Base-by-base conservation (phyloP, 2,113 vertebrate species). In the Trematomus loennbergii region DNA sequence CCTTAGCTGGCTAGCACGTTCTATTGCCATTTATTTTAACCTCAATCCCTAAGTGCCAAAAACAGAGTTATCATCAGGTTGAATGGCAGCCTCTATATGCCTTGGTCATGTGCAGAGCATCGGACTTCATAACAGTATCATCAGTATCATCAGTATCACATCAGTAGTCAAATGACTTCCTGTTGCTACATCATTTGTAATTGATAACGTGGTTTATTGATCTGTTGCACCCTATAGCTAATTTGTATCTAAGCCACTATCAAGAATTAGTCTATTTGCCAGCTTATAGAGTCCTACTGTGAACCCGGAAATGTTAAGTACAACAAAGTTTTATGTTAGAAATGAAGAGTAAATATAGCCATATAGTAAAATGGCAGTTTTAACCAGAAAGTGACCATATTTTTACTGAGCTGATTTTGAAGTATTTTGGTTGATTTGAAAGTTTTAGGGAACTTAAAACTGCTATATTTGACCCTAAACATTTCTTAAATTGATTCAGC, bases 11-110 rank as follows among this genome's bases (percentile, higher is more conserved):
- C 25, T 7, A 50, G 45, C 83, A 45, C 61, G 65, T 45, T 12
- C 22, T 72, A 1, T 55, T 78, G 76, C 70, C 7, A 9, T 58
- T 36, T 50, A 22, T 78, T 4, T 81, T 69, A 71, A 54, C 40
- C 67, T 20, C 13, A 75, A 12, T 91, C 71, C 82, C 57, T 29
- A 87, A 85, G 86, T 91, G 82, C 83, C 83, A 86, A 89, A 87
- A 76, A 22, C 33, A 46, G 69, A 40, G 43, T 68, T 66, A 79
- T 81, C 57, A 60, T 68, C 64, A 57, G 50, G 53, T 77, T 36
- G 33, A 68, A 68, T 13, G 60, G 57, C 75, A 60, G 71, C 70
- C 53, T 63, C 46, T 62, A 61, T 62, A 61, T 66, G 86, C 75
- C 53, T 79, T 45, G 0, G 53, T 64, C 43, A 54, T 4, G 36